phyloP scores from a whole-genome alignment of 2,888 invertebrate genomes.

The Morpho deidamia region DNA sequence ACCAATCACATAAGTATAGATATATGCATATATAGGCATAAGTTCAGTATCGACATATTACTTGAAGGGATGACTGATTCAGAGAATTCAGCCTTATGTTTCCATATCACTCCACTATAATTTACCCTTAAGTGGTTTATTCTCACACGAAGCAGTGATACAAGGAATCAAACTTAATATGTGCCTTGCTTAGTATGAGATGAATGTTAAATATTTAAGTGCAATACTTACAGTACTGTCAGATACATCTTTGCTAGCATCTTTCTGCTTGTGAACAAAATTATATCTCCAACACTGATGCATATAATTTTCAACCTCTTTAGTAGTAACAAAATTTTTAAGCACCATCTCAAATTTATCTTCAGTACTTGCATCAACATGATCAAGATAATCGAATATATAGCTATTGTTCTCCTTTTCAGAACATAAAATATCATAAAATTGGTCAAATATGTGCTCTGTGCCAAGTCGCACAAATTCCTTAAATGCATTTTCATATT shows the following conservation, averaged over 20 bases:
- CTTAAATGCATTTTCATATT: slow-evolving; percentile 56
- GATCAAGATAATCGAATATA: slow-evolving; percentile 46
- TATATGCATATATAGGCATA: no score
- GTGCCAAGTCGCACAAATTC: slow-evolving; percentile 61
- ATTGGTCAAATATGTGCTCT: slow-evolving; percentile 57
- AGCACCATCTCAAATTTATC: slow-evolving; percentile 60
- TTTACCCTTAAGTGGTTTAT: no score
- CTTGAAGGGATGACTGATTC: no score
- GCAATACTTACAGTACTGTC: slow-evolving; percentile 43
- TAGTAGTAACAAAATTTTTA: slow-evolving; percentile 46
- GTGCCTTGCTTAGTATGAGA: no score
- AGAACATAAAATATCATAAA: slow-evolving; percentile 36
- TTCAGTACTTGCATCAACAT: slow-evolving; percentile 58
- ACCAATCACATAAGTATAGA: not conserved
- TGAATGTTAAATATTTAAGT: not conserved
- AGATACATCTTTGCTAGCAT: slow-evolving; percentile 31
- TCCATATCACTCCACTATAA: no score
- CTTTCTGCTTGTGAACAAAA: slow-evolving; percentile 46
- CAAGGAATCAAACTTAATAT: no score
- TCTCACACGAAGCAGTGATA: no score
- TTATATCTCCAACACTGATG: slow-evolving; percentile 66
- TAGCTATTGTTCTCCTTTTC: slow-evolving; percentile 38
- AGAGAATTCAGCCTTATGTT: no score
- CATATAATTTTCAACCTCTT: slow-evolving; percentile 61
- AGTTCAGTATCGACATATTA: not conserved